Percentiles rank a stretch among this genome's conserved stretches.
Evolutionary conservation across 64 coral and sea anemone genomes (phyloP).

Genomic region (Montipora cactus): DNA sequence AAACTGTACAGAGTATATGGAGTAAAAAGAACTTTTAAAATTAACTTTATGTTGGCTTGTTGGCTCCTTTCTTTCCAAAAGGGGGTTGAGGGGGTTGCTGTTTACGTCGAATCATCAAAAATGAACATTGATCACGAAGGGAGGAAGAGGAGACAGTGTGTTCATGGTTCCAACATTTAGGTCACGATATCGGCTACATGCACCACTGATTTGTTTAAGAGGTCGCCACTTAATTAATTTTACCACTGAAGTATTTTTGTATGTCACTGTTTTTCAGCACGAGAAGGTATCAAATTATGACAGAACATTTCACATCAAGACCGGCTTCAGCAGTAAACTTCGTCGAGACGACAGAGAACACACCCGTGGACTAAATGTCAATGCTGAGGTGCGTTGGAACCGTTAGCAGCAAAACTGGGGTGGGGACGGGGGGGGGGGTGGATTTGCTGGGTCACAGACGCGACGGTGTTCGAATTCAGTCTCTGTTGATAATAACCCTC

Average conservation of each 20-base stretch:
- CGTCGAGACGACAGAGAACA: constrained; percentile 89
- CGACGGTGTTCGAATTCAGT: too few species aligned
- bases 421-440: too few species aligned
- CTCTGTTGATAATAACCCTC: too few species aligned
- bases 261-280: constrained; percentile 40
- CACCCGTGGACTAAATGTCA: constrained; percentile 79
- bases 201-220: too few species aligned
- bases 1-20: constrained; percentile 57
- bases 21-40: constrained; percentile 60
- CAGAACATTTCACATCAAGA: constrained; percentile 83
- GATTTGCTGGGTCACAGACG: too few species aligned
- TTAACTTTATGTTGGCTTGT: constrained; percentile 94
- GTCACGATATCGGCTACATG: too few species aligned
- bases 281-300: constrained; percentile 76
- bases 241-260: neutral
- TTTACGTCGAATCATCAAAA: too few species aligned
- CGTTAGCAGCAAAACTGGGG: neutral
- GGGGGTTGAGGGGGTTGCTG: too few species aligned
- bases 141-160: too few species aligned
- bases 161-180: too few species aligned
- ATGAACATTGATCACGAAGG: too few species aligned
- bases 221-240: too few species aligned
- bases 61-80: constrained; percentile 99
- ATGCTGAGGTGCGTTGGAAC: constrained; percentile 71
- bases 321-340: constrained; percentile 92